These are phyloP conservation scores for Leptinotarsa rubiginosa DNA, from an alignment of 2,888 invertebrate genomes.

Conservation along the genomic window DNA sequence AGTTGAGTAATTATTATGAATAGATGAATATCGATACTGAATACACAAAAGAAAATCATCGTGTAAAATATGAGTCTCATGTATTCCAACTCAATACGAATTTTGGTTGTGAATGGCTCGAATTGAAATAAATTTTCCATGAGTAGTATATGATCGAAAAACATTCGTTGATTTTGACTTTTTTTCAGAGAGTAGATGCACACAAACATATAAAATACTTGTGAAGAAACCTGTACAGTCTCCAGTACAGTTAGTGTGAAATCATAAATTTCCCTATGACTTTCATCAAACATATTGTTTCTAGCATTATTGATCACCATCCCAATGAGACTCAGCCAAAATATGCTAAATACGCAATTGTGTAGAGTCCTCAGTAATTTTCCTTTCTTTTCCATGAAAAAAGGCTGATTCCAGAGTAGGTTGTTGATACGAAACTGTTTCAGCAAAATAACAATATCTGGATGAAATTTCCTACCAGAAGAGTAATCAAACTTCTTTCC, in stretches of 20 bases:
- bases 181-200: slow-evolving; percentile 5
- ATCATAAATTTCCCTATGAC: not conserved
- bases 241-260: slow-evolving; percentile 9
- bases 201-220: slow-evolving; percentile 16
- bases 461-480: not conserved
- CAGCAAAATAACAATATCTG: not conserved
- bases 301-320: not conserved
- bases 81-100: not conserved
- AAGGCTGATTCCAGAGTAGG: not conserved
- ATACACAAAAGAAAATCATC: not conserved
- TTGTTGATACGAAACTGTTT: slow-evolving; percentile 16
- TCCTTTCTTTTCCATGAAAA: not conserved
- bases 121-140: slow-evolving; percentile 5
- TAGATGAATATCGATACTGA: slow-evolving; percentile 7
- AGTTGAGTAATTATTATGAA: not conserved
- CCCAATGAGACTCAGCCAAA: slow-evolving; percentile 5
- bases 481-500: not conserved
- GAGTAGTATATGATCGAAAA: slow-evolving; percentile 1
- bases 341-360: not conserved
- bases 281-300: not conserved
- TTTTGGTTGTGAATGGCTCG: not conserved
- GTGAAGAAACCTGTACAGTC: slow-evolving; percentile 3
- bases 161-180: not conserved
- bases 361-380: not conserved
- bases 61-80: not conserved